These are phyloP conservation scores for Cossypha caffra DNA, from an alignment of 2,797 vertebrate species.

Conservation along the genomic window DNA sequence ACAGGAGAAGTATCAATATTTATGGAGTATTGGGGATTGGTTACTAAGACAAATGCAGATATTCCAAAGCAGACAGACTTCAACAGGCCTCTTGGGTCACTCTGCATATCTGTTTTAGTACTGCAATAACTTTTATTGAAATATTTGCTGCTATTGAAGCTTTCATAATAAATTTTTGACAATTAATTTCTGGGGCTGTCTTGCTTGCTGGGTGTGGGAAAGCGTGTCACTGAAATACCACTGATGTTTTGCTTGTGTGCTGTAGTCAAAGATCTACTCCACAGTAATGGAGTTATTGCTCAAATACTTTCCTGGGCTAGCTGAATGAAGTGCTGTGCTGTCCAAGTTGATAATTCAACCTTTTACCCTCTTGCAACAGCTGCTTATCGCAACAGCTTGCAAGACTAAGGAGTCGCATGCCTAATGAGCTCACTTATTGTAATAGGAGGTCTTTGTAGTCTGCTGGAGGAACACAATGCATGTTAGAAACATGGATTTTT, in stretches of 20 bases:
- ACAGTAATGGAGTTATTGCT: neutral
- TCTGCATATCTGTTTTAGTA: constrained; percentile 55
- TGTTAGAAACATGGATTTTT: neutral
- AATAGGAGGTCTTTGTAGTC: constrained; percentile 61
- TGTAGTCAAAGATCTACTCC: neutral
- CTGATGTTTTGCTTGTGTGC: neutral
- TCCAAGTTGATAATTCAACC: constrained; percentile 68
- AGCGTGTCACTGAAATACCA: constrained; percentile 14
- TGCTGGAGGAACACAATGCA: neutral
- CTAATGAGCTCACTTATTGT: constrained; percentile 72
- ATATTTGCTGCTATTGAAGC: constrained; percentile 61
- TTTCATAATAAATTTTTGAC: constrained; percentile 79
- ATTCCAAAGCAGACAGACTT: constrained; percentile 6
- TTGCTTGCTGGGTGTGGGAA: constrained; percentile 53
- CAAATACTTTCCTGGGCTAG: neutral
- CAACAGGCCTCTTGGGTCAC: constrained; percentile 21
- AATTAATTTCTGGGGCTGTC: constrained; percentile 55
- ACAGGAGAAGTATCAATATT: neutral
- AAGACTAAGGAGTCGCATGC: constrained; percentile 65
- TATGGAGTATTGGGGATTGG: neutral
- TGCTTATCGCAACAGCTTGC: constrained; percentile 82
- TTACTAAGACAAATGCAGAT: neutral
- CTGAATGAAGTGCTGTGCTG: constrained; percentile 53
- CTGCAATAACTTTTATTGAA: constrained; percentile 65
- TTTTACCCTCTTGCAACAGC: constrained; percentile 77